Base-by-base conservation (phyloP, 92 coral and sea anemone genomes). In the Virgularia gustaviana region DNA sequence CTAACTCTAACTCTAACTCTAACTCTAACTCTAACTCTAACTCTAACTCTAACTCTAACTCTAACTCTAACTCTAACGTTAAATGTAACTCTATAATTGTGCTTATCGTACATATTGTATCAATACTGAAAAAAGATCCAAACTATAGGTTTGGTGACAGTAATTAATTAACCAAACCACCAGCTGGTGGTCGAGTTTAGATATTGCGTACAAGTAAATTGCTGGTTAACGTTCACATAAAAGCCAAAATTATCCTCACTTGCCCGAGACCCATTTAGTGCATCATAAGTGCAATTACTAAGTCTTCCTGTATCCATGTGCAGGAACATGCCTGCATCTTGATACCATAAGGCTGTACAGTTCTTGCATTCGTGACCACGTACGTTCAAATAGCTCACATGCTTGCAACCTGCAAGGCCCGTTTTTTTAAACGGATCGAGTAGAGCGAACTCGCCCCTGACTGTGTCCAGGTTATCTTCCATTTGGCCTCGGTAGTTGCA, bases 181-280 rank as follows among this genome's bases (percentile, higher is more conserved):
- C 62, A 55, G n/a, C 62, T 55, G 9, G 62, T 55, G 2, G 62
- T 55, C 3, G 62, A 55, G 33, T 55, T 37, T 1, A 12, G 12
- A 27, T 20, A 3, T 1, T 18, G 27, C 3, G 24, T 55, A 20
- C 62, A 55, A 0, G 62, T 10, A 19, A 55, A 55, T 0, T 27
- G 27, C n/a, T 34, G 9, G 35, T 55, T 55, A 19, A 23, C 22
- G 32, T 55, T 23, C 13, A 3, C 15, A 20, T 55, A 55, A 27
- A 23, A 55, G 6, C 62, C 62, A 22, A 55, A 55, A 27, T 55
- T 55, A 55, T 55, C 62, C 62, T 55, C 62, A 37, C 62, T 55
- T 5, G 34, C 2, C 2, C 11, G 16, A 27, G 3, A 15, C 0
- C 4, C 62, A 10, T 24, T 34, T 6, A 9, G 62, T n/a, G 13